These are phyloP conservation scores for Subacronicta megacephala DNA, from an alignment of 2,888 invertebrate genomes.

Conservation along the genomic window DNA sequence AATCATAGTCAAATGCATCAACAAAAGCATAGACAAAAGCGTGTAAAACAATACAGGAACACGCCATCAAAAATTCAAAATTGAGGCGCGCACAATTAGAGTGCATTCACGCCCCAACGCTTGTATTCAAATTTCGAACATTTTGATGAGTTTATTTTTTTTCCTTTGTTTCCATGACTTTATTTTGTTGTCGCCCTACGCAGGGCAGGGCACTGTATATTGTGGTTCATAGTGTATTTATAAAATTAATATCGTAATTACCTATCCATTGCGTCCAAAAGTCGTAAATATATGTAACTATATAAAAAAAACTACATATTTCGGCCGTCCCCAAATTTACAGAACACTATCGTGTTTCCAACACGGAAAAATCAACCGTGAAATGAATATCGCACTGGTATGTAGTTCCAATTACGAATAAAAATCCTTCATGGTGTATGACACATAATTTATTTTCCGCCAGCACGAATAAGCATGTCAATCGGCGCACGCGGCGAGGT, in stretches of 20 bases:
- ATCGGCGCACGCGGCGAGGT: slow-evolving; percentile 35
- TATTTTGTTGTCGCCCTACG: slow-evolving; percentile 34
- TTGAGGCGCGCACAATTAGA: slow-evolving; percentile 78
- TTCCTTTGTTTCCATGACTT: slow-evolving; percentile 66
- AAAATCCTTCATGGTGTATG: slow-evolving; percentile 40
- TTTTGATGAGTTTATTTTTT: slow-evolving; percentile 57
- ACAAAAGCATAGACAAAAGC: slow-evolving; percentile 71
- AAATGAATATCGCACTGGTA: not conserved
- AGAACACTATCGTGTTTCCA: no score
- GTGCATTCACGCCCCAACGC: slow-evolving; percentile 79
- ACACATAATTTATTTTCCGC: slow-evolving; percentile 53
- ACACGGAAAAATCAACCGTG: no score
- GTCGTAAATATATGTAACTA: no score
- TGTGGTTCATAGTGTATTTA: slow-evolving; percentile 11
- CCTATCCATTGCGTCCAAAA: not conserved
- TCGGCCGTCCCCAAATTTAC: no score
- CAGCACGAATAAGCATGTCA: slow-evolving; percentile 35
- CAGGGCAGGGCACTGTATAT: slow-evolving; percentile 30
- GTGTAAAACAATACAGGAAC: slow-evolving; percentile 78
- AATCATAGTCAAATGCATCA: slow-evolving; percentile 53
- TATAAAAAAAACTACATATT: no score
- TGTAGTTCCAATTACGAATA: slow-evolving; percentile 35
- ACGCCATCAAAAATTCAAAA: slow-evolving; percentile 81
- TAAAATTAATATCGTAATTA: slow-evolving; percentile 7
- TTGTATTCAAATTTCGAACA: slow-evolving; percentile 83